phyloP scores from a whole-genome alignment of 2,888 invertebrate species.

The Coelogynopora nodosa region DNA sequence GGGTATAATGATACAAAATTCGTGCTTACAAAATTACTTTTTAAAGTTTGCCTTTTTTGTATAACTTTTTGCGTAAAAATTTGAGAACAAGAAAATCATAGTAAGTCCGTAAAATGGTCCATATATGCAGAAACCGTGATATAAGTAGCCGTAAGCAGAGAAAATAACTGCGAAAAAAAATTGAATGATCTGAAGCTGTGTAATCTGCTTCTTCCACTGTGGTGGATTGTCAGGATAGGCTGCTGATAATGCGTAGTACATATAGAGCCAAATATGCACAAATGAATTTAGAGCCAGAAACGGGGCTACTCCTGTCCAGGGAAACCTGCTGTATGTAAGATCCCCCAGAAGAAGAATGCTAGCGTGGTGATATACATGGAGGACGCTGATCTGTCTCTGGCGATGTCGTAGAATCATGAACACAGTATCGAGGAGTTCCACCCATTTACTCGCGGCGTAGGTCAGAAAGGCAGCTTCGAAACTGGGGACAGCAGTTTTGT shows the following conservation, averaged over 20 bases:
- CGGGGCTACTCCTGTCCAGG: constrained; percentile 47
- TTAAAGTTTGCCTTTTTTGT: constrained; percentile 47
- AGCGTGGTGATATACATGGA: constrained; percentile 60
- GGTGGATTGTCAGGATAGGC: constrained; percentile 53
- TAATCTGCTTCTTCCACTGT: constrained; percentile 57
- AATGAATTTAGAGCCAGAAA: constrained; percentile 53
- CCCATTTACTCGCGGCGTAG: not conserved
- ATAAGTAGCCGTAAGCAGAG: constrained; percentile 53
- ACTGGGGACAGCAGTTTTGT: not conserved
- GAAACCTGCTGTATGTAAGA: constrained; percentile 46
- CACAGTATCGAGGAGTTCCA: constrained; percentile 59
- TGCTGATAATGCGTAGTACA: constrained; percentile 55
- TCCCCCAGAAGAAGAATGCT: constrained; percentile 57
- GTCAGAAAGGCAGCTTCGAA: not conserved
- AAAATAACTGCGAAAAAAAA: constrained; percentile 51
- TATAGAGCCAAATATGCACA: constrained; percentile 56
- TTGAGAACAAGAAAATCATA: constrained; percentile 88
- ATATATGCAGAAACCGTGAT: constrained; percentile 58
- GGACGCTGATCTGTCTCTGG: constrained; percentile 56
- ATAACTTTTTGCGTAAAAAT: constrained; percentile 86
- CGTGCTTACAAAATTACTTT: too few species aligned
- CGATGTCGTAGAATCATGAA: constrained; percentile 60
- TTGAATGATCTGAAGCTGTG: constrained; percentile 53
- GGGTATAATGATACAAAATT: too few species aligned
- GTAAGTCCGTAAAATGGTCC: constrained; percentile 75